A percentile compares a stretch with the other conserved stretches of the same genome.
Evolutionary conservation across 2,797 vertebrate species (phyloP).

Genomic region (Antennarius maculatus): DNA sequence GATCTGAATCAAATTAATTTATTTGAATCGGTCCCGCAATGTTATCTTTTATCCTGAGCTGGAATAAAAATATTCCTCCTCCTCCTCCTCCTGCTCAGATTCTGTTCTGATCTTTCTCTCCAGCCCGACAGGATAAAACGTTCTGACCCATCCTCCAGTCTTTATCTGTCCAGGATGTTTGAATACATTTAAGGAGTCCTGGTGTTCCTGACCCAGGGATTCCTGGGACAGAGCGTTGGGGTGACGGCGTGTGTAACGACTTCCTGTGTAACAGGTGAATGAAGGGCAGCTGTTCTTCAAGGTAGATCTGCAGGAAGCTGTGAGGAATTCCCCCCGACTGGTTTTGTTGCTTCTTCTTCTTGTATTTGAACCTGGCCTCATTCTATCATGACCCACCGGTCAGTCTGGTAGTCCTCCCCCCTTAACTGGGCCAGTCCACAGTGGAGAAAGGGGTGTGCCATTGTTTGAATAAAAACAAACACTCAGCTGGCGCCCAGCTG

Average conservation of each 20-base stretch:
- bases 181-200: background rate
- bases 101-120: slow-evolving; percentile 7
- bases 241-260: slow-evolving; percentile 26
- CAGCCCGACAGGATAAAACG: background rate
- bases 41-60: slow-evolving; percentile 28
- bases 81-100: background rate
- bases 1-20: too few species aligned
- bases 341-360: slow-evolving; percentile 76
- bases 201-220: too few species aligned
- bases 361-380: slow-evolving; percentile 72
- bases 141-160: background rate
- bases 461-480: slow-evolving; percentile 6
- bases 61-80: slow-evolving; percentile 27
- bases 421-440: slow-evolving; percentile 15
- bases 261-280: slow-evolving; percentile 15
- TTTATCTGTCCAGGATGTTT: slow-evolving; percentile 36
- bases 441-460: background rate
- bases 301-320: slow-evolving; percentile 45
- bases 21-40: background rate
- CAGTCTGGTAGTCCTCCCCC: slow-evolving; percentile 51
- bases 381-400: slow-evolving; percentile 66
- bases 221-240: too few species aligned
- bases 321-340: slow-evolving; percentile 51
- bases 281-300: background rate
- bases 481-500: slow-evolving; percentile 10